Percentiles rank a stretch among this genome's conserved stretches.
phyloP scores from a whole-genome alignment of 2,113 vertebrate genomes.

The Gavia stellata region DNA sequence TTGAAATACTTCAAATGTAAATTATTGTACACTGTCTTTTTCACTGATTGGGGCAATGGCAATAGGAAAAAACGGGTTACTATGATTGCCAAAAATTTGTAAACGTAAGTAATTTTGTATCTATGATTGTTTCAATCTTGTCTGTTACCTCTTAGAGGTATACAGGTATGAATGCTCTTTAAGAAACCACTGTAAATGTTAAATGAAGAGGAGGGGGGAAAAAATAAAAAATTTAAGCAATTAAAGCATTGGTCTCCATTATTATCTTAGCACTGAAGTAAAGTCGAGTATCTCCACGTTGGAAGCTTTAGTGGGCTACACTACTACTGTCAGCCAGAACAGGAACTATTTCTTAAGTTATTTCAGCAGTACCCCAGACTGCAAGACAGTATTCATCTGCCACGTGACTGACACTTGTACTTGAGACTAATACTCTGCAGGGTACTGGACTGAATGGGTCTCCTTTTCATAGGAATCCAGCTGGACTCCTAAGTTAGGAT shows the following conservation, averaged over 20 bases:
- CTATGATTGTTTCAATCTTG: conserved; percentile 58
- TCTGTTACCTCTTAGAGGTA: conserved; percentile 60
- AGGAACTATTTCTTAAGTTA: not conserved
- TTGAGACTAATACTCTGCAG: not conserved
- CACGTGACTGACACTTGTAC: not conserved
- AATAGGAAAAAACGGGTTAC: conserved; percentile 86
- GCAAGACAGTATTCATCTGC: not conserved
- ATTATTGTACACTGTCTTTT: conserved; percentile 84
- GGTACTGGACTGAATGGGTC: not conserved
- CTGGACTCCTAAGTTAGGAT: not conserved
- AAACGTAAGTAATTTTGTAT: conserved; percentile 77
- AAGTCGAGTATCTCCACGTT: not conserved
- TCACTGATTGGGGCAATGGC: conserved; percentile 84
- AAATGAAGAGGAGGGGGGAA: conserved; percentile 20
- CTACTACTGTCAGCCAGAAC: not conserved
- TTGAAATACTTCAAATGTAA: conserved; percentile 91
- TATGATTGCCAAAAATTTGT: conserved; percentile 83
- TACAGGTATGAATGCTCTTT: conserved; percentile 57
- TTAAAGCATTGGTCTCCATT: not conserved
- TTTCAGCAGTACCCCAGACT: not conserved
- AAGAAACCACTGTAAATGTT: conserved; percentile 72
- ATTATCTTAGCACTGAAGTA: not conserved
- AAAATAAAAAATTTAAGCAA: conserved; percentile 39
- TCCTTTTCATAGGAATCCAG: not conserved
- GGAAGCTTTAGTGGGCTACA: not conserved